phyloP scores from a whole-genome alignment of 2,888 invertebrate species.

The Timandra comae region DNA sequence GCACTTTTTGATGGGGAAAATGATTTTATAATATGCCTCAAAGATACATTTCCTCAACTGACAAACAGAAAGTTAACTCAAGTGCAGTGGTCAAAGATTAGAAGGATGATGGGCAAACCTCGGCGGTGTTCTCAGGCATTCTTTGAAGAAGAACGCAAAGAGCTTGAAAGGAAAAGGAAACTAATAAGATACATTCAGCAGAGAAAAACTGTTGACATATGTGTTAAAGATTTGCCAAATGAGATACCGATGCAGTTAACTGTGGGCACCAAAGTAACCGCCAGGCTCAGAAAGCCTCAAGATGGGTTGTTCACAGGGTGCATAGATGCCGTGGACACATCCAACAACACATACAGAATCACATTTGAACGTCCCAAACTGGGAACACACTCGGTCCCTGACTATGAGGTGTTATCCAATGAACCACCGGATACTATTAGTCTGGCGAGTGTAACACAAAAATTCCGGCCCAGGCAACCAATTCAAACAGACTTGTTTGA shows the following conservation, averaged over 20 bases:
- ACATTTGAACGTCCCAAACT: slow-evolving; percentile 94
- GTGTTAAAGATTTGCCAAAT: slow-evolving; percentile 91
- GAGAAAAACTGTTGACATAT: slow-evolving; percentile 87
- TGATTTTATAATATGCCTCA: slow-evolving; percentile 95
- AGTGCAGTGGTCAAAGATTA: slow-evolving; percentile 96
- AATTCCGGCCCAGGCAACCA: slow-evolving; percentile 83
- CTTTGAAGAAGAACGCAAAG: slow-evolving; percentile 95
- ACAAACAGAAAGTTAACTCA: slow-evolving; percentile 89
- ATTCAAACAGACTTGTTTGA: slow-evolving; percentile 73
- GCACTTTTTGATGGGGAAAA: slow-evolving; percentile 96
- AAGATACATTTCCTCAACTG: slow-evolving; percentile 95
- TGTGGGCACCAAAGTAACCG: slow-evolving; percentile 95
- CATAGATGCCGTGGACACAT: slow-evolving; percentile 96
- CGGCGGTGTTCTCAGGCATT: slow-evolving; percentile 95
- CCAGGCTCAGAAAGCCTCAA: slow-evolving; percentile 92
- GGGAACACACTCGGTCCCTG: slow-evolving; percentile 96
- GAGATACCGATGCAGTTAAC: slow-evolving; percentile 97
- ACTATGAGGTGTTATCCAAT: slow-evolving; percentile 96
- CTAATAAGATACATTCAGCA: slow-evolving; percentile 96
- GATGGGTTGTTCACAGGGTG: slow-evolving; percentile 96
- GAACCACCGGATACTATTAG: slow-evolving; percentile 94
- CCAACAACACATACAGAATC: slow-evolving; percentile 95
- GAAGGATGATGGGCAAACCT: slow-evolving; percentile 98
- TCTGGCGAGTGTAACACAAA: slow-evolving; percentile 87
- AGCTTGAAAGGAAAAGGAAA: slow-evolving; percentile 92